Evolutionary conservation across 1,140 invertebrate genomes (phyloP).

Genomic region (Trissolcus basalis): DNA sequence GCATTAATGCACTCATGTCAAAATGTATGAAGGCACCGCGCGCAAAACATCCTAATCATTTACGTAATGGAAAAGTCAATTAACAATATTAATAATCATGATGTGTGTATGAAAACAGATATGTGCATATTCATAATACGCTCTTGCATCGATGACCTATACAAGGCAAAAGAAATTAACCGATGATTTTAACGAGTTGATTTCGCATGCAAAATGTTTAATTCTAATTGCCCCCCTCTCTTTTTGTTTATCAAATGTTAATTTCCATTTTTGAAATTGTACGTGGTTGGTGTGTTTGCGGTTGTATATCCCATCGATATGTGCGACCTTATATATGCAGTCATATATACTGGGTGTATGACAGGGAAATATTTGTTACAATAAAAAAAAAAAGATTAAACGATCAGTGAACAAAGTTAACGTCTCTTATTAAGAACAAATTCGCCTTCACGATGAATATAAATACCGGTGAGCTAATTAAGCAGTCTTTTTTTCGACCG

Average conservation of each 20-base stretch:
- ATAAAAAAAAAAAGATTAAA: too few species aligned
- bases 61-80: conserved; percentile 47
- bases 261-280: too few species aligned
- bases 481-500: conserved; percentile 33
- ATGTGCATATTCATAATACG: conserved; percentile 43
- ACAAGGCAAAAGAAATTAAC: not conserved
- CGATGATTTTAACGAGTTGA: conserved; percentile 9
- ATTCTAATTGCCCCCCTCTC: too few species aligned
- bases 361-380: too few species aligned
- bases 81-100: conserved; percentile 42
- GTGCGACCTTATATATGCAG: too few species aligned
- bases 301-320: too few species aligned
- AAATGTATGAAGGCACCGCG: conserved; percentile 32
- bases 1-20: conserved; percentile 28
- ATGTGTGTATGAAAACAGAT: conserved; percentile 23
- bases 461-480: conserved; percentile 54
- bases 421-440: conserved; percentile 9
- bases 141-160: conserved; percentile 7
- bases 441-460: conserved; percentile 8
- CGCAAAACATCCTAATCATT: conserved; percentile 44
- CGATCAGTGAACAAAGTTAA: too few species aligned
- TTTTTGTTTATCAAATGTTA: too few species aligned
- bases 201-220: too few species aligned
- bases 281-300: too few species aligned
- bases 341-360: too few species aligned